Conservation (phyloP, 1,140 invertebrate species). For the Caenorhabditis brenneri region DNA sequence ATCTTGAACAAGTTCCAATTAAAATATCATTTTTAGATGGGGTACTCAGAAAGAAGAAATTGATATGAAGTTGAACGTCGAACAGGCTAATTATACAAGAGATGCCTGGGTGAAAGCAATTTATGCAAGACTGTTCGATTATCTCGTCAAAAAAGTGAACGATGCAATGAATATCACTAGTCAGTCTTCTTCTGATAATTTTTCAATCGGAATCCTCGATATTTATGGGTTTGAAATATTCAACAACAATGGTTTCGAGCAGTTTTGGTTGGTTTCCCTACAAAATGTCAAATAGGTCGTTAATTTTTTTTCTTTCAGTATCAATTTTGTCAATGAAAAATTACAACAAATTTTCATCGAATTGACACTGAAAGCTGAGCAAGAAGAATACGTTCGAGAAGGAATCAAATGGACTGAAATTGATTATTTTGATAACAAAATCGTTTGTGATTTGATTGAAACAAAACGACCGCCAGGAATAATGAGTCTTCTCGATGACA, state of each 20-base stretch:
- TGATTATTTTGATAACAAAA: constrained; percentile 81
- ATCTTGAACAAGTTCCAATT: constrained; percentile 70
- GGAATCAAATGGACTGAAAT: constrained; percentile 80
- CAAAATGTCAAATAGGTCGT: neutral
- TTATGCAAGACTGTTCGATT: constrained; percentile 79
- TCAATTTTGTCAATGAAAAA: constrained; percentile 89
- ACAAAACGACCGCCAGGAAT: constrained; percentile 74
- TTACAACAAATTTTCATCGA: constrained; percentile 83
- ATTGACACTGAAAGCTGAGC: constrained; percentile 79
- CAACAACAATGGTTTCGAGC: constrained; percentile 75
- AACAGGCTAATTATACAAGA: constrained; percentile 78
- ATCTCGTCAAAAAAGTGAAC: constrained; percentile 72
- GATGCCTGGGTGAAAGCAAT: constrained; percentile 78
- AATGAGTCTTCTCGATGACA: constrained; percentile 79
- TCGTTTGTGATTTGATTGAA: constrained; percentile 79
- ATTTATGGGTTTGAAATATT: constrained; percentile 80
- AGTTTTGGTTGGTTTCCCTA: constrained; percentile 64
- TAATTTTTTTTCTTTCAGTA: constrained; percentile 77
- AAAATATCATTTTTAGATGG: constrained; percentile 79
- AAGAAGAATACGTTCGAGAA: constrained; percentile 80
- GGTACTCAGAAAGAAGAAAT: constrained; percentile 78
- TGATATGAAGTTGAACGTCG: constrained; percentile 77
- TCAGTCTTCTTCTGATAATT: constrained; percentile 10
- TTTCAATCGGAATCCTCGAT: constrained; percentile 75
- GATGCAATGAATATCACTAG: constrained; percentile 63